Base-by-base conservation (phyloP, 2,888 invertebrate genomes). In the Cosmopolites sordidus region DNA sequence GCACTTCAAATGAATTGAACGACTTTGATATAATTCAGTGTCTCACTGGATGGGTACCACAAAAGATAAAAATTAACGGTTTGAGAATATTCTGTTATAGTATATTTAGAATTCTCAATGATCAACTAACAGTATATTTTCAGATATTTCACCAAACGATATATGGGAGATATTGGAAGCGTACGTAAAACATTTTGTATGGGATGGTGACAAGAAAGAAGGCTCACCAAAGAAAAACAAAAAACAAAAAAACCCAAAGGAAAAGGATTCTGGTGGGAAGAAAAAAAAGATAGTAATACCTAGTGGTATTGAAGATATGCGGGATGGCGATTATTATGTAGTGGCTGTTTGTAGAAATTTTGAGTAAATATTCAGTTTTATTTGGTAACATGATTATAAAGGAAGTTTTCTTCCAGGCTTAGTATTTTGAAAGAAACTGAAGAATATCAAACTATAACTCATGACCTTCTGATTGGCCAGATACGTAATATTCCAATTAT, bases 21-120 rank as follows among this genome's bases (percentile, higher is more conserved):
- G 76, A 77, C 54, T 77, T 76, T 58, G 71, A 73, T 61, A 70
- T 74, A 8, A 67, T 77, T 8, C 60, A 69, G 16, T 75, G 72
- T 56, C 58, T 78, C 16, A 78, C 78, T 1, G 78, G 78, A 58
- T 75, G 75, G 74, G 54, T 67, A n/a, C 61, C 67, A 2, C 65
- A 70, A 38, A 68, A 64, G 54, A 53, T 72, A 29, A 22, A 47
- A 18, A 56, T 50, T 3, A 12, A 33, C 3, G 33, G 33, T 33
- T 22, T n/a, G 27, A 5, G 9, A 9, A 27, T 27, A 6, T 27
- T 27, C 27, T 27, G 27, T 27, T 27, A n/a, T n/a, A n/a, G n/a
- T n/a, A n/a, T n/a, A n/a, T n/a, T n/a, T n/a, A n/a, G n/a, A n/a
- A n/a, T n/a, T n/a, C n/a, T n/a, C n/a, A n/a, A n/a, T n/a, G n/a